Conservation (phyloP, 2,888 invertebrate species). For the Anoplius nigerrimus region DNA sequence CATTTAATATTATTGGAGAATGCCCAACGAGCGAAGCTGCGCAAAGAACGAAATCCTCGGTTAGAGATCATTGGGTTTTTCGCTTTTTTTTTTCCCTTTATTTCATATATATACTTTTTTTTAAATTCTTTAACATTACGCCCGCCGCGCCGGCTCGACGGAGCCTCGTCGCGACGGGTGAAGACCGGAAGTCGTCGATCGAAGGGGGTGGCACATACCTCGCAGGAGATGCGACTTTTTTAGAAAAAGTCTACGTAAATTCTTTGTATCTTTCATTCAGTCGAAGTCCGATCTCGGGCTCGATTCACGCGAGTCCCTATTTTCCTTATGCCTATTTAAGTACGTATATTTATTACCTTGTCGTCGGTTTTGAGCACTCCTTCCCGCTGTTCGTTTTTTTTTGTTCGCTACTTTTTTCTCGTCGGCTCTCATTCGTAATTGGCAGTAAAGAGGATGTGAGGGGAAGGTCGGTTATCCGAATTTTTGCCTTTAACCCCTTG, state of each 20-base stretch:
- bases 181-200: too few species aligned
- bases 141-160: slow-evolving; percentile 24
- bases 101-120: slow-evolving; percentile 57
- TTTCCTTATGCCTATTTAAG: slow-evolving; percentile 27
- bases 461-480: too few species aligned
- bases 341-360: slow-evolving; percentile 34
- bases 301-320: background rate
- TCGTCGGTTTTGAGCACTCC: slow-evolving; percentile 49
- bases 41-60: slow-evolving; percentile 32
- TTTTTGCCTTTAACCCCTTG: too few species aligned
- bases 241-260: slow-evolving; percentile 1
- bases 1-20: slow-evolving; percentile 48
- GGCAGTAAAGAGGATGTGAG: slow-evolving; percentile 50
- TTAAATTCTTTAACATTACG: background rate
- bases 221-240: slow-evolving; percentile 16
- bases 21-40: slow-evolving; percentile 35
- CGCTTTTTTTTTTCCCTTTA: too few species aligned
- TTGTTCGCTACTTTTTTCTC: slow-evolving; percentile 23
- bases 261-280: too few species aligned
- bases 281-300: too few species aligned
- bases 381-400: too few species aligned
- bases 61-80: too few species aligned
- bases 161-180: slow-evolving; percentile 24
- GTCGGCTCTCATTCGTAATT: background rate
- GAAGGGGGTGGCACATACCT: slow-evolving; percentile 51